Conservation (phyloP, 1,140 invertebrate genomes). For the Zaprionus ghesquierei region DNA sequence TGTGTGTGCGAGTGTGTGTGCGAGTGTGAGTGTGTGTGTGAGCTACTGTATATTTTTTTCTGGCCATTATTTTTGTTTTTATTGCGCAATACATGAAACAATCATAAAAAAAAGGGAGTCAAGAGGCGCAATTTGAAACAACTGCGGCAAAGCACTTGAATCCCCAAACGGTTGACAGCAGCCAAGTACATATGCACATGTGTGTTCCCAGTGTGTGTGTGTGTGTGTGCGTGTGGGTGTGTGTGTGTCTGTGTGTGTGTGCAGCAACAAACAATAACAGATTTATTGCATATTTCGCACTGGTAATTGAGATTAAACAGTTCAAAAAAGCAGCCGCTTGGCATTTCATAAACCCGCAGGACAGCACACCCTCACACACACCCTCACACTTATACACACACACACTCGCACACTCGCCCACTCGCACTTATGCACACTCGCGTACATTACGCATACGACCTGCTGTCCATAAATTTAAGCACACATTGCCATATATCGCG, state of each 20-base stretch:
- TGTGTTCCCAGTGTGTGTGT: not conserved
- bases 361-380: slow-evolving; percentile 6
- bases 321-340: slow-evolving; percentile 74
- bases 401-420: not conserved
- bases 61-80: slow-evolving; percentile 77
- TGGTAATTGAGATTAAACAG: slow-evolving; percentile 80
- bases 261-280: slow-evolving; percentile 72
- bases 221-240: not conserved
- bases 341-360: slow-evolving; percentile 56
- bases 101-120: slow-evolving; percentile 57
- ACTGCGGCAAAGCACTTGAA: slow-evolving; percentile 69
- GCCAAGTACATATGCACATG: not conserved
- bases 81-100: slow-evolving; percentile 72
- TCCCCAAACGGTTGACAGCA: slow-evolving; percentile 61
- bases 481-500: slow-evolving; percentile 48
- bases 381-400: not conserved
- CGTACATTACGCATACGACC: not conserved
- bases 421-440: not conserved
- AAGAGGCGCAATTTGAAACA: slow-evolving; percentile 66
- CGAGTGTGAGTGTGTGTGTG: not conserved
- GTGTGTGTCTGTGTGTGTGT: slow-evolving; percentile 10
- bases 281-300: slow-evolving; percentile 77
- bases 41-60: slow-evolving; percentile 30
- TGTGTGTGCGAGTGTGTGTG: not conserved
- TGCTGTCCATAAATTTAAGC: slow-evolving; percentile 67